phyloP scores from a whole-genome alignment of 2,113 vertebrate species.

The Pseudorectes ferrugineus region DNA sequence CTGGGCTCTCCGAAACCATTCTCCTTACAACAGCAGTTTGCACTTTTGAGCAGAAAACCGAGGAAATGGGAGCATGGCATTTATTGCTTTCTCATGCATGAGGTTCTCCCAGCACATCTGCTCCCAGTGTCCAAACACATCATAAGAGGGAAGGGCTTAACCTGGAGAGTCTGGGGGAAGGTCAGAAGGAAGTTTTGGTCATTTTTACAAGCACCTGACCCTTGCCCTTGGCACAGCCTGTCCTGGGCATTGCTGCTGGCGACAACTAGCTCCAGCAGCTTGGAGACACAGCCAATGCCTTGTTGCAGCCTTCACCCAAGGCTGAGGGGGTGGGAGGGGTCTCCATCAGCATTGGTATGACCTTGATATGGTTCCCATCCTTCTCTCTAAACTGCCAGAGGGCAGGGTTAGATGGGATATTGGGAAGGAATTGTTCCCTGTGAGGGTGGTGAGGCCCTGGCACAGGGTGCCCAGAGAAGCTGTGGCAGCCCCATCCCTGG shows the following conservation, averaged over 20 bases:
- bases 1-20: background rate
- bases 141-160: background rate
- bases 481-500: background rate
- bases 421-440: background rate
- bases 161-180: background rate
- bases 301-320: accelerated
- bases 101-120: background rate
- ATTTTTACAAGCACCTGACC: background rate
- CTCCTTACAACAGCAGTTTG: background rate
- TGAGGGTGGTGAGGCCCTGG: background rate
- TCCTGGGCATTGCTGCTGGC: background rate
- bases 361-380: background rate
- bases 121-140: background rate
- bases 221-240: background rate
- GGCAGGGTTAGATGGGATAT: background rate
- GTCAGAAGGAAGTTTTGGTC: background rate
- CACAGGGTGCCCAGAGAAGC: background rate
- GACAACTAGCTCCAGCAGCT: background rate
- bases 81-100: background rate
- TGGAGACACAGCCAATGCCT: background rate
- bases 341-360: background rate
- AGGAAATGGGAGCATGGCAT: background rate
- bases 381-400: background rate
- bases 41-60: background rate
- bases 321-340: background rate